Percentiles rank a stretch among this genome's conserved stretches.
These are phyloP conservation scores for Noctua comes DNA, from an alignment of 2,888 invertebrate species.

Conservation along the genomic window DNA sequence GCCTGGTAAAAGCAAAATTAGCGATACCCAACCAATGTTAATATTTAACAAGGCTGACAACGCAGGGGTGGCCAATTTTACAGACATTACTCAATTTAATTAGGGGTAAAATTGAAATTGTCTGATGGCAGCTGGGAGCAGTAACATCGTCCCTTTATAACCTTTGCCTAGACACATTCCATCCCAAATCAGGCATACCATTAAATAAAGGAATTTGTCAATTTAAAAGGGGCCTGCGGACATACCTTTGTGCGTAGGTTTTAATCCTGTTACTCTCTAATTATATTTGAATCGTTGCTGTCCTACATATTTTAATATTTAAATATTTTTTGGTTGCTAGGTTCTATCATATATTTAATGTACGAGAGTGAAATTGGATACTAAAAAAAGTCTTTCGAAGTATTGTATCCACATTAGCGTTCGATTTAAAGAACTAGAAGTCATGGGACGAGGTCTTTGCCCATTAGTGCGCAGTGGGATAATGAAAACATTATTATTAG, in stretches of 20 bases:
- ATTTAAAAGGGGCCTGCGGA: slow-evolving; percentile 45
- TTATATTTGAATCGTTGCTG: slow-evolving; percentile 14
- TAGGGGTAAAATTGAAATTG: slow-evolving; percentile 38
- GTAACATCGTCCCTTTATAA: slow-evolving; percentile 34
- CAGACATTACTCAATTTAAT: slow-evolving; percentile 56
- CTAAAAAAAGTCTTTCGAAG: not conserved
- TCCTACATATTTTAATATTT: not conserved
- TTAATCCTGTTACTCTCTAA: not conserved
- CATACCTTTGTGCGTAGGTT: slow-evolving; percentile 1
- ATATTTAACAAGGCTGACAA: slow-evolving; percentile 24
- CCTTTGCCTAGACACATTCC: slow-evolving; percentile 55
- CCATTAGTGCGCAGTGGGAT: not conserved
- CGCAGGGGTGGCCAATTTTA: slow-evolving; percentile 29
- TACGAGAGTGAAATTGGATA: not conserved
- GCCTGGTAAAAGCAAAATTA: not conserved
- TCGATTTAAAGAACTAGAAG: not conserved
- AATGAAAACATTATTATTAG: not conserved
- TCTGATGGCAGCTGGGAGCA: slow-evolving; percentile 22
- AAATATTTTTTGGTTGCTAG: not conserved
- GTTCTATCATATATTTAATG: not conserved
- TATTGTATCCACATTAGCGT: not conserved
- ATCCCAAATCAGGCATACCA: slow-evolving; percentile 54
- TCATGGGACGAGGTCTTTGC: not conserved
- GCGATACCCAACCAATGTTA: slow-evolving; percentile 3
- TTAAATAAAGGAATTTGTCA: slow-evolving; percentile 60